Conservation (phyloP, 2,888 invertebrate species). For the Epiperipatus broadwayi region DNA sequence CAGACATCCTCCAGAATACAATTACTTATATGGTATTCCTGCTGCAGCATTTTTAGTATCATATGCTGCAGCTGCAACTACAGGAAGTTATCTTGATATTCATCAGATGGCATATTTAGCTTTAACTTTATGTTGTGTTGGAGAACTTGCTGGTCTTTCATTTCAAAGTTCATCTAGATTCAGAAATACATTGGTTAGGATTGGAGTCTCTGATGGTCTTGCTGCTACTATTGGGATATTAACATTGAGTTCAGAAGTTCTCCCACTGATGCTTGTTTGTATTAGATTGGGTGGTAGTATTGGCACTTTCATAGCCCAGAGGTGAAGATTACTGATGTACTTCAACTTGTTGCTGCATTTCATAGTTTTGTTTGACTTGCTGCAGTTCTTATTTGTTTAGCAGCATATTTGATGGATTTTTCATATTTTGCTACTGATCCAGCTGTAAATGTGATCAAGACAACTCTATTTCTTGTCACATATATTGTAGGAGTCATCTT, state of each 20-base stretch:
- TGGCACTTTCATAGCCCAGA: conserved; percentile 54
- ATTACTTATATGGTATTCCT: conserved; percentile 56
- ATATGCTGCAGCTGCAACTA: conserved; percentile 40
- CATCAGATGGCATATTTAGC: conserved; percentile 67
- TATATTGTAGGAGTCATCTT: conserved; percentile 78
- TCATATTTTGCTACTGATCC: conserved; percentile 62
- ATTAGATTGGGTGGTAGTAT: conserved; percentile 50
- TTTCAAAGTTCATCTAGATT: conserved; percentile 59
- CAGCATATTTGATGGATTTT: conserved; percentile 64
- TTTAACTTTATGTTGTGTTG: conserved; percentile 67
- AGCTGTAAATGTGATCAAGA: conserved; percentile 56
- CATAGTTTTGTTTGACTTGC: conserved; percentile 65
- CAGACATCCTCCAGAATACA: conserved; percentile 57
- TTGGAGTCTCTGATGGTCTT: conserved; percentile 62
- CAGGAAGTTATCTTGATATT: conserved; percentile 50
- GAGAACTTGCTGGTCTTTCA: conserved; percentile 63
- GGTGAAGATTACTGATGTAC: conserved; percentile 67
- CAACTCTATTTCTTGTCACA: conserved; percentile 64
- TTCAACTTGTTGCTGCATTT: conserved; percentile 73
- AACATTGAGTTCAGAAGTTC: conserved; percentile 48
- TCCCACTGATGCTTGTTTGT: conserved; percentile 58
- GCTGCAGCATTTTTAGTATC: conserved; percentile 48
- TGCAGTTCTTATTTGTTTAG: conserved; percentile 63
- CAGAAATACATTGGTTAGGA: conserved; percentile 70
- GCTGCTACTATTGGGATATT: conserved; percentile 58